Percentiles rank a stretch among this genome's conserved stretches.
Conservation (phyloP, 2,888 invertebrate species). For the Agrilus cyanescens region DNA sequence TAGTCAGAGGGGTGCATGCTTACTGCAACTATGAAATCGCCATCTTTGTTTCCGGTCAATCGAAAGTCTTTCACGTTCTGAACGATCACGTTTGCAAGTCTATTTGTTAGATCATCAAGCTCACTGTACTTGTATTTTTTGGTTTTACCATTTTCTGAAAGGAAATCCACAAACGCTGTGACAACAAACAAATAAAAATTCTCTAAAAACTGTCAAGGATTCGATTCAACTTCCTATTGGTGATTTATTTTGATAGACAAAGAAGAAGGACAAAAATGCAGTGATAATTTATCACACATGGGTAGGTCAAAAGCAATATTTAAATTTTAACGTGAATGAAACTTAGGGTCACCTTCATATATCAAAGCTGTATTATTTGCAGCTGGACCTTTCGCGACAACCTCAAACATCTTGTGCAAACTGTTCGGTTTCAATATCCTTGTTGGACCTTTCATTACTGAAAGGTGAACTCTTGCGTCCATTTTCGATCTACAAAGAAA, state of each 20-base stretch:
- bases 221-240: background rate
- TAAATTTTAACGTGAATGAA: background rate
- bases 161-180: constrained; percentile 2
- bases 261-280: too few species aligned
- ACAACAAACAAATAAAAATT: background rate
- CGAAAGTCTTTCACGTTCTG: constrained; percentile 31
- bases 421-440: constrained; percentile 40
- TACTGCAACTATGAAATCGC: constrained; percentile 63
- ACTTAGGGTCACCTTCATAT: constrained; percentile 40
- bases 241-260: too few species aligned
- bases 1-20: constrained; percentile 67
- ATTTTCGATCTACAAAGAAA: constrained; percentile 33
- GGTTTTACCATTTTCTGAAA: constrained; percentile 23
- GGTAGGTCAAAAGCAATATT: background rate
- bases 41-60: constrained; percentile 47
- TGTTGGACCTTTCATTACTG: constrained; percentile 53
- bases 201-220: too few species aligned
- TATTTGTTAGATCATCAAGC: constrained; percentile 44
- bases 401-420: constrained; percentile 45
- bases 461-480: constrained; percentile 66
- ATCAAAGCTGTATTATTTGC: constrained; percentile 49
- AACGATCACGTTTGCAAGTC: constrained; percentile 43
- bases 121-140: constrained; percentile 39
- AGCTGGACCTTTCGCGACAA: constrained; percentile 39
- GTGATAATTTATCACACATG: too few species aligned